A percentile compares a stretch with the other conserved stretches of the same genome.
Evolutionary conservation across 2,113 vertebrate genomes (phyloP).

Genomic region (Lepisosteus osseus): DNA sequence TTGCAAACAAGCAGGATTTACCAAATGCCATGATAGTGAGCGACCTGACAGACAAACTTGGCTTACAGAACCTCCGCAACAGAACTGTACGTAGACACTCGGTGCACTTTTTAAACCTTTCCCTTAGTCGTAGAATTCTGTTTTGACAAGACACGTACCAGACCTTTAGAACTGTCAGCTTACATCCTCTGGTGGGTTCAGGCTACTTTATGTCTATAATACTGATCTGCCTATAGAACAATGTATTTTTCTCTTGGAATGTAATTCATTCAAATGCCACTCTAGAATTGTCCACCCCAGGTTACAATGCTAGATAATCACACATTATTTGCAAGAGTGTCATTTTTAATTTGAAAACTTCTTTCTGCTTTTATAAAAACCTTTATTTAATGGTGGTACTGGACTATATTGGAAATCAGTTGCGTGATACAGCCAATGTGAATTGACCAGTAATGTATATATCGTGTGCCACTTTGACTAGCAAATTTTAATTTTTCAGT

Average conservation of each 20-base stretch:
- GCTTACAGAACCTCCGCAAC: constrained; percentile 69
- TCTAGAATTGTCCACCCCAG: background rate
- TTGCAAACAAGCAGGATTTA: constrained; percentile 93
- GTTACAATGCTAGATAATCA: no score
- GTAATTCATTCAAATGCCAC: background rate
- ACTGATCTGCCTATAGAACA: background rate
- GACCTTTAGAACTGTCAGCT: background rate
- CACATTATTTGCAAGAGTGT: no score
- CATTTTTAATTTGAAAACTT: no score
- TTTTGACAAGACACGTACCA: background rate
- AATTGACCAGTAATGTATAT: no score
- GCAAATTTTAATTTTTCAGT: no score
- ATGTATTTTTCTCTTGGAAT: background rate
- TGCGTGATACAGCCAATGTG: no score
- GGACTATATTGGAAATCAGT: no score
- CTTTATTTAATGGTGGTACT: no score
- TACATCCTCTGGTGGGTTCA: background rate
- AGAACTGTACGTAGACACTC: constrained; percentile 64
- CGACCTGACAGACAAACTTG: constrained; percentile 83
- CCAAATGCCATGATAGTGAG: constrained; percentile 83
- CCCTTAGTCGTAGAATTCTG: background rate
- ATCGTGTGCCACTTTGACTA: no score
- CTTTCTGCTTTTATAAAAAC: no score
- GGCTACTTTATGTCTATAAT: background rate
- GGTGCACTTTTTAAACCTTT: background rate